A percentile compares a stretch with the other conserved stretches of the same genome.
These are phyloP conservation scores for Paelopatides confundens DNA, from an alignment of 53 echinoderm and acorn worm genomes.

Conservation along the genomic window DNA sequence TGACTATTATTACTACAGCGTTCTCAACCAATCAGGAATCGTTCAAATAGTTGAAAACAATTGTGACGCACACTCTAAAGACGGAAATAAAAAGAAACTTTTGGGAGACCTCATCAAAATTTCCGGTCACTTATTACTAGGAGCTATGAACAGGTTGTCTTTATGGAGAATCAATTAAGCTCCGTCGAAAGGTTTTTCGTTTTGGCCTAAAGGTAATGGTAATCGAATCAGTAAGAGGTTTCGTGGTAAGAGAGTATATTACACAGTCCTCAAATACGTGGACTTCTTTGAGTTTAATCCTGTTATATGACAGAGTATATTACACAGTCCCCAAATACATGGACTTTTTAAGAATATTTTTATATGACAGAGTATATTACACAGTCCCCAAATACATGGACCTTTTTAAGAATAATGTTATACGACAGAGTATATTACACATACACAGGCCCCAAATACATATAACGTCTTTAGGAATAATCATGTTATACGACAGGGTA, in stretches of 20 bases:
- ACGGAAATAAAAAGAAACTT: constrained; percentile 18
- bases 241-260: background rate
- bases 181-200: background rate
- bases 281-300: background rate
- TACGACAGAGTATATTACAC: too few species aligned
- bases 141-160: background rate
- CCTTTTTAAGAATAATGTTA: too few species aligned
- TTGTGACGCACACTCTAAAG: constrained; percentile 13
- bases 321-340: too few species aligned
- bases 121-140: constrained; percentile 28
- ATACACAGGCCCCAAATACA: too few species aligned
- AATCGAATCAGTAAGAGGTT: background rate
- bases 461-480: too few species aligned
- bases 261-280: background rate
- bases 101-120: constrained; percentile 35
- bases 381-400: too few species aligned
- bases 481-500: too few species aligned
- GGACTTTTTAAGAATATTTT: too few species aligned
- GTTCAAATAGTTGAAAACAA: constrained; percentile 31
- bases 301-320: too few species aligned
- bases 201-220: background rate
- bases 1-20: background rate
- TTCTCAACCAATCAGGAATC: constrained; percentile 18
- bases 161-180: constrained; percentile 5
- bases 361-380: too few species aligned